A percentile compares a stretch with the other conserved stretches of the same genome.
phyloP scores from a whole-genome alignment of 2,797 vertebrate species.

The Enteromius mattozi region DNA sequence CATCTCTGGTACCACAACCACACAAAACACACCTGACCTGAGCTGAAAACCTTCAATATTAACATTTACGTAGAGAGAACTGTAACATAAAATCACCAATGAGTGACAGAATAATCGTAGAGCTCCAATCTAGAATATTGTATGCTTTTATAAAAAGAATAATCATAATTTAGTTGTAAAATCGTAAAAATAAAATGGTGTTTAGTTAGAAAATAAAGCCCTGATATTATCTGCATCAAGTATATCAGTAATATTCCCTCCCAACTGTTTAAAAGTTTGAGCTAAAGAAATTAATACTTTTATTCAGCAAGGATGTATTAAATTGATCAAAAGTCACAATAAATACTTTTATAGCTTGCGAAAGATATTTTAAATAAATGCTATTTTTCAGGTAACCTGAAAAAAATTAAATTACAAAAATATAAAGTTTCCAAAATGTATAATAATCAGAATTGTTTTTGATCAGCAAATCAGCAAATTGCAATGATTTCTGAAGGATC shows the following conservation, averaged over 20 bases:
- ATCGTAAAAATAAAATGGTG: too few species aligned
- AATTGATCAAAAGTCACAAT: background rate
- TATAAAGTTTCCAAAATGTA: background rate
- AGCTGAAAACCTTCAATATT: background rate
- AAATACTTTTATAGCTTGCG: too few species aligned
- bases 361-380: too few species aligned
- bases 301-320: background rate
- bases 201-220: background rate
- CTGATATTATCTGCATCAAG: background rate
- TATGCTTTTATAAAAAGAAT: background rate
- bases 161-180: too few species aligned
- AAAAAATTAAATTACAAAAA: background rate
- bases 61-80: background rate
- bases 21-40: constrained; percentile 3
- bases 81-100: too few species aligned
- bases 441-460: background rate
- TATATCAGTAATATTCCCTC: background rate
- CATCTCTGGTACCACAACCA: constrained; percentile 86
- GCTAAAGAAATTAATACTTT: background rate
- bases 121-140: background rate
- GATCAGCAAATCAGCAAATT: background rate
- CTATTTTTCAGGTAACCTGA: background rate
- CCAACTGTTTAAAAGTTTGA: background rate
- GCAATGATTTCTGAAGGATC: background rate
- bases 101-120: background rate